Conservation (phyloP, 2,888 invertebrate species). For the Tipula lateralis region DNA sequence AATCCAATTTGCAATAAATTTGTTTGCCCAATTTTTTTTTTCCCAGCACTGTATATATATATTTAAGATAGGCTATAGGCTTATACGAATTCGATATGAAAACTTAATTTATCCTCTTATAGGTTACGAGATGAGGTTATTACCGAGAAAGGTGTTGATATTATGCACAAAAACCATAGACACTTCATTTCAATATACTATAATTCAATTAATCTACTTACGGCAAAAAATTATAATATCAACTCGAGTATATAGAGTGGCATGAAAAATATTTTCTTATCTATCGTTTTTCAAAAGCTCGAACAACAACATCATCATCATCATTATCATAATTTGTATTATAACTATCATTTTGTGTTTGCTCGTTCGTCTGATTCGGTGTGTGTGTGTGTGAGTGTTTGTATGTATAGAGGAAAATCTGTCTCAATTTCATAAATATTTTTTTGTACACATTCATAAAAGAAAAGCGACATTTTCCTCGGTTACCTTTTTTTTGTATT, state of each 20-base stretch:
- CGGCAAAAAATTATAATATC: not conserved
- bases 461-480: constrained; percentile 13
- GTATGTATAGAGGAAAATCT: not conserved
- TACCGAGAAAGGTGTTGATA: not conserved
- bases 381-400: not conserved
- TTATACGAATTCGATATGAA: too few species aligned
- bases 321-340: not conserved
- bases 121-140: not conserved
- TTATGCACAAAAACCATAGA: not conserved
- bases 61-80: too few species aligned
- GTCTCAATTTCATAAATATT: not conserved
- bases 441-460: not conserved
- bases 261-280: not conserved
- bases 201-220: not conserved
- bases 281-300: not conserved
- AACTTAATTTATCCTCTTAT: too few species aligned
- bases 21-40: too few species aligned
- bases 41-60: too few species aligned
- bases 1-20: too few species aligned
- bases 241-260: not conserved
- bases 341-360: constrained; percentile 2
- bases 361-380: not conserved
- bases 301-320: not conserved
- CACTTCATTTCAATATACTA: not conserved
- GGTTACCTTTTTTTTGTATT: not conserved